Evolutionary conservation across 2,113 vertebrate species (phyloP).

Genomic region (Sclerurus mexicanus): DNA sequence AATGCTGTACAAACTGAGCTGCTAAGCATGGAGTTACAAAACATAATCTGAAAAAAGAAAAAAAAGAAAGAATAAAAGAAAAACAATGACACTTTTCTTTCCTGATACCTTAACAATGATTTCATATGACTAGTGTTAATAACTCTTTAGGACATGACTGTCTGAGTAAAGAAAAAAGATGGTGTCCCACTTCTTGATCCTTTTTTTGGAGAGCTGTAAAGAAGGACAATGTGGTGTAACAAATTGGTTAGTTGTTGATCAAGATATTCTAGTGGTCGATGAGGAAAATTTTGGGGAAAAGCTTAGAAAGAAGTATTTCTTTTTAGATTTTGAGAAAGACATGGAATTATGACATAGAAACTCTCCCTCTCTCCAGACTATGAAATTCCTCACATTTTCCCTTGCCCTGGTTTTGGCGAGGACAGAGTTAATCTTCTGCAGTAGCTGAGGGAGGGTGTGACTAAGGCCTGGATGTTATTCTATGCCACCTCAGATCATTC

Average conservation of each 20-base stretch:
- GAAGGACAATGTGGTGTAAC: neutral
- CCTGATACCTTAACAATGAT: neutral
- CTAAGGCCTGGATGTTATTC: neutral
- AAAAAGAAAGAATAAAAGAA: neutral
- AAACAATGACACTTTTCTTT: neutral
- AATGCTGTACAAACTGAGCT: neutral
- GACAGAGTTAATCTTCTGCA: neutral
- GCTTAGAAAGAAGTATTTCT: neutral
- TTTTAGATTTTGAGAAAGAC: neutral
- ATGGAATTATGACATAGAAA: neutral
- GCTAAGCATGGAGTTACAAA: neutral
- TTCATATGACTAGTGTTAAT: neutral
- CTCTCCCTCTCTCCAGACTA: neutral
- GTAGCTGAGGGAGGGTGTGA: neutral
- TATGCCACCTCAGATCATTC: neutral
- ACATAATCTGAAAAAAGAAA: neutral
- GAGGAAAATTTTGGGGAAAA: neutral
- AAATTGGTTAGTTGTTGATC: neutral
- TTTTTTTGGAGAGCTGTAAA: neutral
- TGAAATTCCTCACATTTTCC: neutral
- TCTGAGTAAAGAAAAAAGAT: neutral
- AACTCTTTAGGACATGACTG: neutral
- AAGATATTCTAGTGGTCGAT: neutral
- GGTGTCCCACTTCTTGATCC: neutral
- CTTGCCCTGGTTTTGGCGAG: neutral